These are phyloP conservation scores for Mayetiola destructor DNA, from an alignment of 2,888 invertebrate species.

Conservation along the genomic window DNA sequence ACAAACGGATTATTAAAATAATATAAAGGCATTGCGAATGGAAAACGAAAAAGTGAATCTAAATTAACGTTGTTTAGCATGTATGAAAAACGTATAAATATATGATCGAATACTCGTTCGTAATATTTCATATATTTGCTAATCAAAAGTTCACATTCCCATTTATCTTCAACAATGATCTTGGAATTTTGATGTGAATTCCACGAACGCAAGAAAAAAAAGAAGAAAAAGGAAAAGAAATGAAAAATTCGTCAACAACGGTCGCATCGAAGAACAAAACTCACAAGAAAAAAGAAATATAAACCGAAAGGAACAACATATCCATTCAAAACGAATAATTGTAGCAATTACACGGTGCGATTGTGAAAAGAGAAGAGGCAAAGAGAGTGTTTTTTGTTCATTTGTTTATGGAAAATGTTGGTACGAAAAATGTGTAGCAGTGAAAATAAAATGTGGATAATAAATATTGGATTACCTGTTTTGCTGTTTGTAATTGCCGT, in stretches of 20 bases:
- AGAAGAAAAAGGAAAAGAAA: not conserved
- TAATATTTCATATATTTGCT: no score
- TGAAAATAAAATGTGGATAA: slow-evolving; percentile 8
- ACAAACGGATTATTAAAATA: no score
- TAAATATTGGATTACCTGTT: slow-evolving; percentile 12
- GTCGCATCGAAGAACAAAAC: not conserved
- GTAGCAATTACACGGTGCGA: no score
- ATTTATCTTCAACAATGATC: not conserved
- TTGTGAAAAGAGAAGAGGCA: not conserved
- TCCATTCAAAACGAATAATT: no score
- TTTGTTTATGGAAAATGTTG: slow-evolving; percentile 9
- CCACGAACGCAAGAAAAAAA: not conserved
- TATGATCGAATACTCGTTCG: no score
- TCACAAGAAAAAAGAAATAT: not conserved
- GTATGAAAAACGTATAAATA: no score
- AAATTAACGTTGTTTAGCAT: no score
- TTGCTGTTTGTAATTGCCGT: slow-evolving; percentile 6
- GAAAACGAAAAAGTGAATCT: no score
- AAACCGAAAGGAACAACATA: no score
- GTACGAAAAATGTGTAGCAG: slow-evolving; percentile 2
- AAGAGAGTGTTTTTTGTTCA: not conserved
- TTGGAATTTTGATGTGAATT: slow-evolving; percentile 5
- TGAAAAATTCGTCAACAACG: no score
- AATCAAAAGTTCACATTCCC: no score
- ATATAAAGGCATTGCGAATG: no score